phyloP scores from a whole-genome alignment of 2,113 vertebrate genomes.

The Ardeotis arabs region DNA sequence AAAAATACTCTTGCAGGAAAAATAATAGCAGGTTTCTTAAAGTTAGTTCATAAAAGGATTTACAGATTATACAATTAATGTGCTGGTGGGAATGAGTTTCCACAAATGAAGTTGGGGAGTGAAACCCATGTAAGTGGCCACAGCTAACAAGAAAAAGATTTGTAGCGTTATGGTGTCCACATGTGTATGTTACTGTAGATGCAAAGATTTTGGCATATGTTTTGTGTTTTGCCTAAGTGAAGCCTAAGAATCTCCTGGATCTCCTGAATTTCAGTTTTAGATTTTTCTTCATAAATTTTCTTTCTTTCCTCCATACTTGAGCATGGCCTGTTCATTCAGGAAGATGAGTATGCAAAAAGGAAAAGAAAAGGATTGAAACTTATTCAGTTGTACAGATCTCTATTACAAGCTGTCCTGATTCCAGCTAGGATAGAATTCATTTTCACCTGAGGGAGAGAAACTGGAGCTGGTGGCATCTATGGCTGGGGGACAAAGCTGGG shows the following conservation, averaged over 20 bases:
- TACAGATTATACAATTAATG: not conserved
- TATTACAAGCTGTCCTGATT: not conserved
- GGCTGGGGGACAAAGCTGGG: no score
- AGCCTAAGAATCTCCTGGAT: not conserved
- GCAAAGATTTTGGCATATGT: not conserved
- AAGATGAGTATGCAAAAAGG: not conserved
- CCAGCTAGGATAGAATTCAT: no score
- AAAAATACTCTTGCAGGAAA: not conserved
- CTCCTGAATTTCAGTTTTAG: not conserved
- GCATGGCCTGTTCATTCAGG: not conserved
- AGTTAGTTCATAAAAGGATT: not conserved
- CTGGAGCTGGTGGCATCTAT: no score
- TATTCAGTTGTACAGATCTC: not conserved
- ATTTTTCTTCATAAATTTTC: not conserved
- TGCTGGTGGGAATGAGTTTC: not conserved
- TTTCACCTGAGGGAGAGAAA: no score
- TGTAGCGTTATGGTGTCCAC: rapidly evolving
- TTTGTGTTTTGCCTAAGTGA: not conserved
- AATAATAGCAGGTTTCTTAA: not conserved
- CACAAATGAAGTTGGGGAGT: not conserved
- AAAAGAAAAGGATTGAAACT: not conserved
- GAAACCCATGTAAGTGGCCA: not conserved
- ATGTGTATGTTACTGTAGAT: not conserved
- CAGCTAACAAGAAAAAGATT: not conserved
- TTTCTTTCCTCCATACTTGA: not conserved